Evolutionary conservation across 2,888 invertebrate species (phyloP).

Genomic region (Cantharis rufa): DNA sequence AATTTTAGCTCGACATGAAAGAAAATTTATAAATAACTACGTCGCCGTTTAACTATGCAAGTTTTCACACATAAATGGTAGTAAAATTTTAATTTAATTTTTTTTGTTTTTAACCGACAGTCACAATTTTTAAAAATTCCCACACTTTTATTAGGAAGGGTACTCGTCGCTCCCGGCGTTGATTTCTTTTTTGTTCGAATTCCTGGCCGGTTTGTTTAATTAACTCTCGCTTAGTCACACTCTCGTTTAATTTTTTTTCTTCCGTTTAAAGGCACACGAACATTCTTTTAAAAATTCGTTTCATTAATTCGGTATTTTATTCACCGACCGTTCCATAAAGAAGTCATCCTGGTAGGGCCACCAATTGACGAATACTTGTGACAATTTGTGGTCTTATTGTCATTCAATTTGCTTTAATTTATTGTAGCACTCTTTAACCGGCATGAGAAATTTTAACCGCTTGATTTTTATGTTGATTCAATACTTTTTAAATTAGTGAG

Average conservation of each 20-base stretch:
- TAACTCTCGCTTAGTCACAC: slow-evolving; percentile 8
- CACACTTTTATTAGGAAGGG: background rate
- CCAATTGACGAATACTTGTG: slow-evolving; percentile 9
- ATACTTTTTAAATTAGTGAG: background rate
- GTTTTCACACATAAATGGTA: background rate
- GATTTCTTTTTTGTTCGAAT: slow-evolving; percentile 16
- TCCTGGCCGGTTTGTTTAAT: slow-evolving; percentile 10
- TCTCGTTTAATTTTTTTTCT: background rate
- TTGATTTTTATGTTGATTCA: background rate
- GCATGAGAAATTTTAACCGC: background rate
- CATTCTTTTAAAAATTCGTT: background rate
- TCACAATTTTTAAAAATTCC: slow-evolving; percentile 1
- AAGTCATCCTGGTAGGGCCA: slow-evolving; percentile 10
- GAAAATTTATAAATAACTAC: background rate
- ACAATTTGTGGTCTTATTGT: slow-evolving; percentile 13
- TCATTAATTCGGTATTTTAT: background rate
- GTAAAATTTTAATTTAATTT: background rate
- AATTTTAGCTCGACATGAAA: background rate
- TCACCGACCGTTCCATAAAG: background rate
- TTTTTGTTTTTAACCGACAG: background rate
- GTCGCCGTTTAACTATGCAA: background rate
- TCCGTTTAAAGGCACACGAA: background rate
- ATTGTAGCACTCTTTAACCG: background rate
- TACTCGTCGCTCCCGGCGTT: slow-evolving; percentile 6
- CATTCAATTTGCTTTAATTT: slow-evolving; percentile 11